A percentile compares a stretch with the other conserved stretches of the same genome.
Conservation (phyloP, 2,888 invertebrate species). For the Erynnis tages region DNA sequence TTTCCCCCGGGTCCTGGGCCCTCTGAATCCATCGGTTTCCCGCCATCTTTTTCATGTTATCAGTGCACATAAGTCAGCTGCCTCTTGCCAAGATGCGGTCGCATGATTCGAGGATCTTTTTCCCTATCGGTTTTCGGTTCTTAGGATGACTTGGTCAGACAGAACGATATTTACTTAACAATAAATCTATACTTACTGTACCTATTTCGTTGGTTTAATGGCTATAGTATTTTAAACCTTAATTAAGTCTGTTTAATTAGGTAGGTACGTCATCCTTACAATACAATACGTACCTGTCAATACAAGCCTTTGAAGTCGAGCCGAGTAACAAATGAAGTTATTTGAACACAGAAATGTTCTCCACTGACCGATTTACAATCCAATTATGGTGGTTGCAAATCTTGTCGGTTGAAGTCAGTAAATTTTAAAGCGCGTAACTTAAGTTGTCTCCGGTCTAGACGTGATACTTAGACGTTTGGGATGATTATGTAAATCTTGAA, state of each 20-base stretch:
- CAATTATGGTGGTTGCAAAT: conserved; percentile 41
- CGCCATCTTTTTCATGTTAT: no score
- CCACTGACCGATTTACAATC: conserved; percentile 42
- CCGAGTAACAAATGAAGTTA: conserved; percentile 32
- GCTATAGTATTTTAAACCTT: no score
- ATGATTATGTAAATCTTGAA: background rate
- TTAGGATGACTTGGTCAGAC: no score
- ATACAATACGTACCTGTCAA: conserved; percentile 4
- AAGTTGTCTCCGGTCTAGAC: conserved; percentile 26
- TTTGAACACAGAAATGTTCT: conserved; percentile 29
- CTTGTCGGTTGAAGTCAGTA: conserved; percentile 30
- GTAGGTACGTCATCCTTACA: background rate
- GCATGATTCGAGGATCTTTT: no score
- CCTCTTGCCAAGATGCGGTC: no score
- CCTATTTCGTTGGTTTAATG: no score
- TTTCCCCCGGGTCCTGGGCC: no score
- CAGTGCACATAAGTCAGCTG: no score
- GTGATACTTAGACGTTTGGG: conserved; percentile 11
- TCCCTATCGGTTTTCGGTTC: no score
- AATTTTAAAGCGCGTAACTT: conserved; percentile 30
- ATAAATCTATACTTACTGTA: no score
- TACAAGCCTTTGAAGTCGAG: background rate
- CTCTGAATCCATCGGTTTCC: no score
- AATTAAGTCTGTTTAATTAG: background rate
- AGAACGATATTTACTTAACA: no score